Evolutionary conservation across 2,888 invertebrate genomes (phyloP), one percentile per base, ranked within the genome.

Genomic region (Amphipyra berbera): DNA sequence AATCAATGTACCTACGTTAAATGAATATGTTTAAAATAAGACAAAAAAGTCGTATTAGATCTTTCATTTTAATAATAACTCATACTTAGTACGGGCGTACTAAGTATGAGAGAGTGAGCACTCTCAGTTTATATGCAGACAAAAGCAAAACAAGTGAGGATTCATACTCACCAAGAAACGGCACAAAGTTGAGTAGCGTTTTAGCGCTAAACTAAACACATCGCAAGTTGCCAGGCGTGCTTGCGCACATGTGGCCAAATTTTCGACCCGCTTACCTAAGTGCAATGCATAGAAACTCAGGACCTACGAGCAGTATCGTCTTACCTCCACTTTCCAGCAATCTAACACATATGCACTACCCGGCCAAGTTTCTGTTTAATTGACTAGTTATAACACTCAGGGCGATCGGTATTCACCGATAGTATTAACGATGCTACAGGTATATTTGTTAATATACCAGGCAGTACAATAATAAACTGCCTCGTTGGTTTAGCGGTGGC

Each of bases 191-290:
- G 78, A 82, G 80, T 72, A 81, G 70, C 80, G 81, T 83, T 88
- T 87, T 84, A 88, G 81, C 85, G 78, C 81, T 78, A 86, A 82
- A 76, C 86, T 87, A 87, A 89, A 84, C 84, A 85, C 83, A 82
- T 85, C 78, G 76, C 84, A 87, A 90, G 87, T 89, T 87, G 82
- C 77, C 77, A 86, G 78, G 82, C 88, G 88, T 88, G 87, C 84
- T 82, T 61, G 68, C 69, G 87, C 89, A 90, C 84, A 86, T 88
- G 83, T 82, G 85, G 73, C 76, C 79, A 77, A 87, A 89, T 88
- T 87, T 88, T 82, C 79, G 67, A 58, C 73, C 59, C 71, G 66
- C 74, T 73, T 68, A 59, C 59, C 77, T 85, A 82, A 82, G 82
- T 82, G 79, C 80, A 81, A 60, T 77, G 65, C 57, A 70, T 68